These are phyloP conservation scores for Calcarius lapponicus DNA, from an alignment of 2,797 vertebrate species.

Conservation along the genomic window DNA sequence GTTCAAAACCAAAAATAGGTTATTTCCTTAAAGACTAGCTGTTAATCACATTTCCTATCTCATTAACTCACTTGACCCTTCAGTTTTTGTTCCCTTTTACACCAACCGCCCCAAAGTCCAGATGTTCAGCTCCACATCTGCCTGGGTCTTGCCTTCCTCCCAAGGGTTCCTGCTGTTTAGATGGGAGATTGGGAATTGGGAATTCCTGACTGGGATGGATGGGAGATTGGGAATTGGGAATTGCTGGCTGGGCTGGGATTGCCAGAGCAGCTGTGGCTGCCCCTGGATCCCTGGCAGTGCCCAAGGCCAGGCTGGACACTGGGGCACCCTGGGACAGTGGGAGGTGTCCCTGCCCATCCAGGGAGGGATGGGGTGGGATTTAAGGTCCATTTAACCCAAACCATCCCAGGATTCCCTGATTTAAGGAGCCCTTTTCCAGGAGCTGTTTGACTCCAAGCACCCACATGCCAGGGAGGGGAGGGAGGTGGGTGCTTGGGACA, in stretches of 20 bases:
- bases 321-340: no score
- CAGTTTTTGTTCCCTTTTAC: not conserved
- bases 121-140: not conserved
- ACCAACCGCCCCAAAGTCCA: not conserved
- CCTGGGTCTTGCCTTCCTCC: not conserved
- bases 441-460: rapidly evolving
- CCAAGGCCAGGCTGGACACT: no score
- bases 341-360: not conserved
- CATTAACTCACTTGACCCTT: not conserved
- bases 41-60: not conserved
- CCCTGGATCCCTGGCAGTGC: no score
- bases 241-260: no score
- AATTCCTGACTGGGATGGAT: not conserved
- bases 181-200: not conserved
- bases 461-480: not conserved
- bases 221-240: not conserved
- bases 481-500: not conserved
- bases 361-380: no score
- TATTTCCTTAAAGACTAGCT: not conserved
- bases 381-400: rapidly evolving
- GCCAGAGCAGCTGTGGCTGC: no score
- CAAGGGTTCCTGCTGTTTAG: not conserved
- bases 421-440: rapidly evolving
- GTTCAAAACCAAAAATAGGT: not conserved
- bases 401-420: not conserved